phyloP scores from a whole-genome alignment of 2,113 vertebrate species.

The Oreotrochilus melanogaster region DNA sequence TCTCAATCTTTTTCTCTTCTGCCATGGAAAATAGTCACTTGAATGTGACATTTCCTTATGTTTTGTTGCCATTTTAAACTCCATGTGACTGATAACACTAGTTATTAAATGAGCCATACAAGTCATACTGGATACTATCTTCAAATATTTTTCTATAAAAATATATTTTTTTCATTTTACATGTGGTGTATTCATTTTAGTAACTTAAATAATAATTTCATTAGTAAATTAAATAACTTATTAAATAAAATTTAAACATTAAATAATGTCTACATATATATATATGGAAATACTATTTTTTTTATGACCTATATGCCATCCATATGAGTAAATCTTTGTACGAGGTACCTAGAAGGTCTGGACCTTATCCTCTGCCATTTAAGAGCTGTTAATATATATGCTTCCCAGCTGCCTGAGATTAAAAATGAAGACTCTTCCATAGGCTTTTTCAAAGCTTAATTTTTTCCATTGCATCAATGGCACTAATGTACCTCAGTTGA shows the following conservation, averaged over 20 bases:
- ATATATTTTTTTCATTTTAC: not conserved
- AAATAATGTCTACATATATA: no score
- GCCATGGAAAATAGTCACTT: not conserved
- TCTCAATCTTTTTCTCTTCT: not conserved
- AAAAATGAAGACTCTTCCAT: not conserved
- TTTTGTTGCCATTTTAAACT: not conserved
- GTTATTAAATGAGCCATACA: not conserved
- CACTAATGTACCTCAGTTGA: not conserved
- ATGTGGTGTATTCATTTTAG: not conserved
- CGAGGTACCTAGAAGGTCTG: not conserved
- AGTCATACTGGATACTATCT: not conserved
- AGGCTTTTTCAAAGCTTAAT: not conserved
- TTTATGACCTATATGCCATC: not conserved
- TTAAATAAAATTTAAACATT: no score
- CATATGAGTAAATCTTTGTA: not conserved
- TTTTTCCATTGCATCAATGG: not conserved
- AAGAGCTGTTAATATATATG: not conserved
- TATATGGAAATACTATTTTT: no score
- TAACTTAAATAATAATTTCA: not conserved
- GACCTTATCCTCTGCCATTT: not conserved
- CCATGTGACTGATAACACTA: not conserved
- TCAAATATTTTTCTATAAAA: not conserved
- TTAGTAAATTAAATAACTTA: no score
- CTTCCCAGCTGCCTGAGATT: not conserved
- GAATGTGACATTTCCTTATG: not conserved